These are phyloP conservation scores for Amiota communis DNA, from an alignment of 2,888 invertebrate genomes.

Conservation along the genomic window DNA sequence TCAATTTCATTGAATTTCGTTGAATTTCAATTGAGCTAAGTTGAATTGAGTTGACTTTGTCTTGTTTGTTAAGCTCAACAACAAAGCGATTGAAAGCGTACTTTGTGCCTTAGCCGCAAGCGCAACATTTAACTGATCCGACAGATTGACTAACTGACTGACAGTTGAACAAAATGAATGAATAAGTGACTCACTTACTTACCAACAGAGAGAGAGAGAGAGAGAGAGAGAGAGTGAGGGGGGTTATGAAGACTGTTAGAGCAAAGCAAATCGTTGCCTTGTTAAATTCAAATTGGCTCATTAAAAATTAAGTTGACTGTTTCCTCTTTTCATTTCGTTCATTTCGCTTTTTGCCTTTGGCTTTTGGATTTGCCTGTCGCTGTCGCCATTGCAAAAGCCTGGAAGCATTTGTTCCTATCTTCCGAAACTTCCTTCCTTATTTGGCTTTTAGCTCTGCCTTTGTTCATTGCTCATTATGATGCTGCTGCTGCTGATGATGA, in stretches of 20 bases:
- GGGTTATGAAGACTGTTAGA: neutral
- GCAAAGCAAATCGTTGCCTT: constrained; percentile 50
- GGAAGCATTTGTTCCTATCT: too few species aligned
- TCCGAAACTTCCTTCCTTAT: neutral
- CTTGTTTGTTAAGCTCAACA: neutral
- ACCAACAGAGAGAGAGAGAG: too few species aligned
- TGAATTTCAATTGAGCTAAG: neutral
- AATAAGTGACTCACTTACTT: too few species aligned
- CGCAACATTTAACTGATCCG: neutral
- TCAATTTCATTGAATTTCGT: neutral
- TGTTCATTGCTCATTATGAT: neutral
- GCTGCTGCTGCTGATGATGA: neutral
- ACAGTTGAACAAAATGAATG: neutral
- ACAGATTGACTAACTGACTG: constrained; percentile 42
- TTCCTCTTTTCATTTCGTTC: constrained; percentile 13
- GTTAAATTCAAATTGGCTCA: constrained; percentile 67
- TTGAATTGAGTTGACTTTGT: too few species aligned
- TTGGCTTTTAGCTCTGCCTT: neutral
- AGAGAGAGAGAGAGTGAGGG: neutral
- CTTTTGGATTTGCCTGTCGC: neutral
- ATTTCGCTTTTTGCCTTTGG: neutral
- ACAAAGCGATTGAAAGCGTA: neutral
- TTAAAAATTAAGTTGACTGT: constrained; percentile 63
- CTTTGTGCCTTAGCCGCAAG: neutral
- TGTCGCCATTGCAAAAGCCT: neutral